Base-by-base conservation (phyloP, 2,113 vertebrate genomes). In the Pantherophis guttatus region DNA sequence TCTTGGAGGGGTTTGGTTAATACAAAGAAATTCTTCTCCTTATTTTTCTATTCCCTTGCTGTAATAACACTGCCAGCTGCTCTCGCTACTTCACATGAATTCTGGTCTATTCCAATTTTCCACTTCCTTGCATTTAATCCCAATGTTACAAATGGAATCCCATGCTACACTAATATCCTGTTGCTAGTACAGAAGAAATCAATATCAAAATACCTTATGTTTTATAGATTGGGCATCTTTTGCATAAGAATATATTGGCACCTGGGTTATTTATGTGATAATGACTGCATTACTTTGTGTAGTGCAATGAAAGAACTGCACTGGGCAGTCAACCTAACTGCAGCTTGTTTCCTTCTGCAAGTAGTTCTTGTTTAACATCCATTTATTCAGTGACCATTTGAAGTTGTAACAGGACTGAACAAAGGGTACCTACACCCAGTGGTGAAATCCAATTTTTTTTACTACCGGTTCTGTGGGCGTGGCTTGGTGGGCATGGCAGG, bases 81-180 rank as follows among this genome's bases (percentile, higher is more conserved):
- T 97, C 96, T 97, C 98, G 97, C 94, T 96, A 96, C 96, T 97
- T 97, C 96, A 96, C 93, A 94, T 95, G 96, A 97, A 97, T 97
- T 97, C 96, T 95, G 97, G 94, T 97, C 97, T 97, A 96, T 97
- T 98, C 96, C 96, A 98, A 98, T 98, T 98, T 98, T 98, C 97
- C 96, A 97, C 97, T 97, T 97, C 97, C 95, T 93, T 98, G 97
- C 96, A 92, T 98, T 97, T 97, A 98, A 98, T 98, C 96, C 96
- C 96, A 96, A 52, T 15, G 89, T 97, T 98, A 97, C 97, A 97
- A 97, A 97, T 97, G 93, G 96, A 97, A 97, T 98, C 97, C 96
- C 95, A 94, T 95, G 94, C 94, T 97, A 92, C 96, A 95, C 97
- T 98, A 97, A 97, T 97, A 97, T 97, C 97, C 96, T 95, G 96